Base-by-base conservation (phyloP, 2,113 vertebrate genomes). In the Tachuris rubrigastra region DNA sequence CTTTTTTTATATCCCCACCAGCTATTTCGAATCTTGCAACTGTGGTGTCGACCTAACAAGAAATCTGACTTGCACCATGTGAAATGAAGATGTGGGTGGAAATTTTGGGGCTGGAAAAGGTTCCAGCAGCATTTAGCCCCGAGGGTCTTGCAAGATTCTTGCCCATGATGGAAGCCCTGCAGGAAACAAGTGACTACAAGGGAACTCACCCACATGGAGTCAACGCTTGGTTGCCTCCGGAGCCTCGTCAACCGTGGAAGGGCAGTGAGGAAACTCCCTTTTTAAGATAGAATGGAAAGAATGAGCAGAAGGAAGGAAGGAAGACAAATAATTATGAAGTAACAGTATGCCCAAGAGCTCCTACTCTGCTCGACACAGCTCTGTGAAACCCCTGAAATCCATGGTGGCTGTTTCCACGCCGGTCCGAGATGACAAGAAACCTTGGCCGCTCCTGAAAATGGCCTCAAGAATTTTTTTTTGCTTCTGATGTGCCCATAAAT, bases 151-250 rank as follows among this genome's bases (percentile, higher is more conserved):
- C 20, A 25, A 73, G 50, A 84, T 31, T 84, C 37, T 90, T 87
- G 44, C 44, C 72, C 1, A 0, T 14, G 22, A 28, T 31, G 67
- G n/a, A 94, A 68, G 6, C 21, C 28, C 31, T 52, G 39, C 41
- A 71, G 68, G 76, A 84, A 92, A 71, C 0, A 0, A 19, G 5
- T 91, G 39, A 47, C 85, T 55, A 5, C 7, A 41, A 8, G 18
- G 63, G 33, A 77, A 25, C 60, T 86, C 87, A 94, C 72, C 27
- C 91, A 82, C 77, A 60, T 31, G 78, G 63, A 93, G 39, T 75
- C 75, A 91, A 86, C 0, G 25, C 92, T 63, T 74, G 72, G 35
- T 21, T 88, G 72, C 76, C 72, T 75, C 75, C 74, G 75, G 52
- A 83, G 60, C 28, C 73, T 81, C 0, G 0, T 84, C 79, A 86